Base-by-base conservation (phyloP, 1,140 invertebrate genomes). In the Meteorus sp. region DNA sequence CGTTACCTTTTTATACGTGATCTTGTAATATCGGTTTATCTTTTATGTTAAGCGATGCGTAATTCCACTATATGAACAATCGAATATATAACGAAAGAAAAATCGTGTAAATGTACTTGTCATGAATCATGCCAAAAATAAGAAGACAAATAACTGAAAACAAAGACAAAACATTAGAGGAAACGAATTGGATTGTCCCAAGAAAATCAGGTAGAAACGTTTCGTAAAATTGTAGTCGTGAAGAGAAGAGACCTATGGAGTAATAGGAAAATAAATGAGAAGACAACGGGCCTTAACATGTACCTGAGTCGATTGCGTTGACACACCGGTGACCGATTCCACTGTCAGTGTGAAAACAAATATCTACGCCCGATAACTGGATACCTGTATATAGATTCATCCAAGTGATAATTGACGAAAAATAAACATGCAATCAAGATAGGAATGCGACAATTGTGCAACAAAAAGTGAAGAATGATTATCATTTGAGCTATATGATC, bases 271-370 rank as follows among this genome's bases (percentile, higher is more conserved):
- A n/a, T n/a, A n/a, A n/a, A n/a, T n/a, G 64, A 65, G 61, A 67
- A 59, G 64, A 66, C 68, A 74, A 75, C 66, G 73, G 75, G 75
- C 75, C 73, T 77, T 74, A 75, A 77, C 61, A 76, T 70, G 75
- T 76, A 76, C 75, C 75, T 77, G 75, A 77, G 75, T 75, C 73
- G 72, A 72, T 39, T 71, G 64, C 64, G 60, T 56, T 52, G 64
- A 70, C 63, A 63, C 63, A 66, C 55, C 64, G 71, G 75, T 69
- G 63, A 59, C 65, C 63, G 73, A 62, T 67, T 70, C 67, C 56
- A 63, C 68, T 70, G 52, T 43, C 15, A 43, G 20, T n/a, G n/a
- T n/a, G 27, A 27, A 22, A 37, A 41, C 13, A 29, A 13, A 56
- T 33, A 50, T 39, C 45, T 33, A 47, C 9, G 55, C 59, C 60